Conservation (phyloP, 1,140 invertebrate species). For the Helicoverpa armigera region DNA sequence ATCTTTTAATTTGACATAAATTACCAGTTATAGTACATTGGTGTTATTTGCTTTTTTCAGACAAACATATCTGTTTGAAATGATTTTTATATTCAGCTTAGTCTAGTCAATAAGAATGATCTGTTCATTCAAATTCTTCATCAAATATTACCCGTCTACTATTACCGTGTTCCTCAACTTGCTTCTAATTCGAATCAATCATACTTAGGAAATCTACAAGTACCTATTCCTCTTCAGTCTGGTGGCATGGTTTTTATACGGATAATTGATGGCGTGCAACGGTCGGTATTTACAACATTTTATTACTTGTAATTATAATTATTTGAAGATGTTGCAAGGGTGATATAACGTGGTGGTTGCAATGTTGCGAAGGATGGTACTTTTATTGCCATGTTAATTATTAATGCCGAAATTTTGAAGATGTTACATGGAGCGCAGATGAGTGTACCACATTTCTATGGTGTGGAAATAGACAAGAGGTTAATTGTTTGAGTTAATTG, state of each 20-base stretch:
- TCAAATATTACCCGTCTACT: no score
- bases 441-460: no score
- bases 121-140: no score
- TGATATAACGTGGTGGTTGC: constrained; percentile 17
- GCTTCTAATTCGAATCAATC: constrained; percentile 8
- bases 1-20: no score
- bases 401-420: not conserved
- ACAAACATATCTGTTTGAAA: no score
- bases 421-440: not conserved
- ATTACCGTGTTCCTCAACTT: not conserved
- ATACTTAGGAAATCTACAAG: constrained; percentile 12
- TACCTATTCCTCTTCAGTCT: constrained; percentile 2
- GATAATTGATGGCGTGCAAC: constrained; percentile 3
- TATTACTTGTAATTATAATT: constrained; percentile 36
- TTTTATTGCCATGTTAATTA: not conserved
- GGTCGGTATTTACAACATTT: constrained; percentile 32
- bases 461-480: no score
- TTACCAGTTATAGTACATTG: no score
- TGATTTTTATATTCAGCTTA: no score
- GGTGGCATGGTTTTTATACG: not conserved
- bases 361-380: not conserved
- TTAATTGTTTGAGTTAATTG: no score
- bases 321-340: constrained; percentile 25
- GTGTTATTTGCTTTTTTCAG: no score
- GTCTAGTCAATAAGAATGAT: no score